A percentile compares a stretch with the other conserved stretches of the same genome.
These are phyloP conservation scores for Astyanax mexicanus DNA, from an alignment of 2,797 vertebrate species.

Conservation along the genomic window DNA sequence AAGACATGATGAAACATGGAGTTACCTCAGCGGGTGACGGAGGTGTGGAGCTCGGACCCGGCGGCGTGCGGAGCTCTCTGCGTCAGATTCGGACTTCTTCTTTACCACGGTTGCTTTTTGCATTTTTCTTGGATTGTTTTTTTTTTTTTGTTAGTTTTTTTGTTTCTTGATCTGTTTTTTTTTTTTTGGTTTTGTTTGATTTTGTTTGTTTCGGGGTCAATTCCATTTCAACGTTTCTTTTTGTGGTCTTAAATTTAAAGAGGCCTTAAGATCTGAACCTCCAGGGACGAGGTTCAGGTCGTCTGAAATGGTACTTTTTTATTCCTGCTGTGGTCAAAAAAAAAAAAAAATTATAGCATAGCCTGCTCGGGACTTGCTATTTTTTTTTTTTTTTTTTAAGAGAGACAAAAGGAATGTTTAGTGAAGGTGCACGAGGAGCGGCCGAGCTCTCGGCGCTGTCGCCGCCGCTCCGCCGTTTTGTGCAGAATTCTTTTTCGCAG, in stretches of 20 bases:
- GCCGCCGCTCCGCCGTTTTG: slow-evolving; percentile 67
- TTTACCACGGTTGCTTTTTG: slow-evolving; percentile 44
- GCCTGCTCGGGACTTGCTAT: slow-evolving; percentile 72
- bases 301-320: slow-evolving; percentile 84
- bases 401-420: slow-evolving; percentile 81
- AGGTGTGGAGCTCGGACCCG: slow-evolving; percentile 75
- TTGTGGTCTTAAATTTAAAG: slow-evolving; percentile 74
- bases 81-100: slow-evolving; percentile 73
- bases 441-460: slow-evolving; percentile 65
- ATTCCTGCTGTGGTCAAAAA: slow-evolving; percentile 82
- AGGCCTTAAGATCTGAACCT: slow-evolving; percentile 85
- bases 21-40: slow-evolving; percentile 84
- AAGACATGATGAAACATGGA: slow-evolving; percentile 69
- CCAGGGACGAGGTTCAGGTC: slow-evolving; percentile 69
- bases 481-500: slow-evolving; percentile 79
- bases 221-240: slow-evolving; percentile 64
- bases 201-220: slow-evolving; percentile 67
- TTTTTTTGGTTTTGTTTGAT: slow-evolving; percentile 67
- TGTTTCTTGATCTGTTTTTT: slow-evolving; percentile 71
- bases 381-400: slow-evolving; percentile 75
- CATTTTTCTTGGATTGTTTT: slow-evolving; percentile 33
- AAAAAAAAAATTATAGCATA: slow-evolving; percentile 74
- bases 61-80: slow-evolving; percentile 70
- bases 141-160: slow-evolving; percentile 53
- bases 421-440: slow-evolving; percentile 68